Percentiles rank a stretch among this genome's conserved stretches.
Evolutionary conservation across 2,888 invertebrate genomes (phyloP).

Genomic region (Watsonalla binaria): DNA sequence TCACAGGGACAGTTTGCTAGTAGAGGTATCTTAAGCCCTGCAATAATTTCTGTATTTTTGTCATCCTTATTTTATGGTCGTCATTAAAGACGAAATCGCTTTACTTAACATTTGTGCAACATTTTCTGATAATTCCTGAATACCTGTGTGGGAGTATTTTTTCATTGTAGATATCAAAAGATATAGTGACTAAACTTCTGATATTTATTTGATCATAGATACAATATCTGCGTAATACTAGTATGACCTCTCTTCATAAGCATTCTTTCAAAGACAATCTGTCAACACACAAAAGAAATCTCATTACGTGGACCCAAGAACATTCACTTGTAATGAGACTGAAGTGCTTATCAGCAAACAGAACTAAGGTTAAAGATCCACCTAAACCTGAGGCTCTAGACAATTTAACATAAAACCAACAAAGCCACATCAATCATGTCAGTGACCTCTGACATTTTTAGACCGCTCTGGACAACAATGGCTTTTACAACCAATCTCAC

Average conservation of each 20-base stretch:
- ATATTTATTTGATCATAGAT: too few species aligned
- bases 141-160: too few species aligned
- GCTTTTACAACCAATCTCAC: slow-evolving; percentile 26
- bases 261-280: neutral
- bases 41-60: too few species aligned
- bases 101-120: too few species aligned
- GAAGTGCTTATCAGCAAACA: slow-evolving; percentile 7
- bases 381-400: slow-evolving; percentile 21
- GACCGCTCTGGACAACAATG: slow-evolving; percentile 40
- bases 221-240: too few species aligned
- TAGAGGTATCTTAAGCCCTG: too few species aligned
- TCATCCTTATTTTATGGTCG: too few species aligned
- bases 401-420: slow-evolving; percentile 33
- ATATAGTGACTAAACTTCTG: too few species aligned
- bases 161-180: too few species aligned
- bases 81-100: too few species aligned
- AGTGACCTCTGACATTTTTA: slow-evolving; percentile 51
- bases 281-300: neutral
- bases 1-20: too few species aligned
- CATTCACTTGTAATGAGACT: neutral
- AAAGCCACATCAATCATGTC: slow-evolving; percentile 42
- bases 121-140: too few species aligned
- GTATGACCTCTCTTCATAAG: neutral
- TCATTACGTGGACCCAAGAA: neutral
- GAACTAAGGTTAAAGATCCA: slow-evolving; percentile 26